Conservation (phyloP, 2,113 vertebrate species). For the Zosterops hypoxanthus region DNA sequence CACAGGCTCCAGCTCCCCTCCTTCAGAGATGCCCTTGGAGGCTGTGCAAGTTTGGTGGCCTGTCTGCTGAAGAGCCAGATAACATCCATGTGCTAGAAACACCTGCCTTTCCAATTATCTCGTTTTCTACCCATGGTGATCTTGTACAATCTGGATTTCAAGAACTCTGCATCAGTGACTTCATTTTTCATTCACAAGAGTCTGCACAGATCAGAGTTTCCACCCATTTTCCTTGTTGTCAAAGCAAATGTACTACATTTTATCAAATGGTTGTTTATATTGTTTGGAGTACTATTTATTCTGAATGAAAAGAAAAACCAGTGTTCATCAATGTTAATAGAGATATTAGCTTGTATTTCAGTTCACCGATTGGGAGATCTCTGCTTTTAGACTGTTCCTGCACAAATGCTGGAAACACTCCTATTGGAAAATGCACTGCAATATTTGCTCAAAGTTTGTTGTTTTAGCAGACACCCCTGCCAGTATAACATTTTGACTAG, state of each 20-base stretch:
- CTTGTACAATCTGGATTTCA: neutral
- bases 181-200: neutral
- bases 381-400: neutral
- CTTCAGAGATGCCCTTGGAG: neutral
- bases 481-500: slow-evolving; percentile 32
- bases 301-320: neutral
- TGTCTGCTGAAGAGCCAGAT: neutral
- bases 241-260: neutral
- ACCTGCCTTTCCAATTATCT: neutral
- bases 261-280: neutral
- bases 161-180: neutral
- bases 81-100: rapidly evolving
- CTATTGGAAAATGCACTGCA: neutral
- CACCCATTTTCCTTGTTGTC: neutral
- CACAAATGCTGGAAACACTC: neutral
- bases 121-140: neutral
- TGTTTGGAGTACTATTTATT: neutral
- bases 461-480: neutral
- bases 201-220: neutral
- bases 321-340: neutral
- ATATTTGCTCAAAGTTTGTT: slow-evolving; percentile 28
- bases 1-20: neutral
- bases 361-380: neutral
- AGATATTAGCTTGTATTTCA: neutral
- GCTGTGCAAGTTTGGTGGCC: neutral